phyloP scores from a whole-genome alignment of 2,797 vertebrate genomes.

The Bovichtus diacanthus region DNA sequence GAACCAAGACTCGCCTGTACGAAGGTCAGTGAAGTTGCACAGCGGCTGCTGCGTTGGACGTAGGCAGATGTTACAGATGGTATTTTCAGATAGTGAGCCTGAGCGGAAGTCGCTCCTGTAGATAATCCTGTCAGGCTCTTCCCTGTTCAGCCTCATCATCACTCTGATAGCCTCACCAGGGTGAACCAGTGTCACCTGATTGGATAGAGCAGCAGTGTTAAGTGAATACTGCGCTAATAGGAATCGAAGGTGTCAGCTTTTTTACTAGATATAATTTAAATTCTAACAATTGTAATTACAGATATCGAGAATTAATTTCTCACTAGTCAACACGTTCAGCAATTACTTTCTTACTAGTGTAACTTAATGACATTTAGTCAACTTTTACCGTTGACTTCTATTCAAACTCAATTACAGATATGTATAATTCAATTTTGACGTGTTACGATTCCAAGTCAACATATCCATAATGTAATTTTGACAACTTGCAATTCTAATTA shows the following conservation, averaged over 20 bases:
- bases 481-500: background rate
- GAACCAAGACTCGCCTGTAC: slow-evolving; percentile 93
- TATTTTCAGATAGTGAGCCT: slow-evolving; percentile 86
- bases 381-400: background rate
- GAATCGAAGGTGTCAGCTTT: too few species aligned
- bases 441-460: background rate
- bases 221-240: background rate
- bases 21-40: slow-evolving; percentile 92
- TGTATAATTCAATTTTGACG: background rate
- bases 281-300: too few species aligned
- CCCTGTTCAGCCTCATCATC: slow-evolving; percentile 86
- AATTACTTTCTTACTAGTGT: background rate
- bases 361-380: background rate
- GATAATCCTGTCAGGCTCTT: slow-evolving; percentile 89
- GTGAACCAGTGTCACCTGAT: slow-evolving; percentile 88
- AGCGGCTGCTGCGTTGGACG: slow-evolving; percentile 75
- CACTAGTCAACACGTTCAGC: too few species aligned
- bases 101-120: slow-evolving; percentile 91
- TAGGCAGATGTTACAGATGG: slow-evolving; percentile 90
- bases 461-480: background rate
- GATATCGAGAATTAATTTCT: too few species aligned
- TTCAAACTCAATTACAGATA: background rate
- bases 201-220: background rate
- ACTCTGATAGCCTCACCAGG: slow-evolving; percentile 89
- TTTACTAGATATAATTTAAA: too few species aligned